Evolutionary conservation across 2,113 vertebrate species (phyloP).

Genomic region (Macquaria ambigua): DNA sequence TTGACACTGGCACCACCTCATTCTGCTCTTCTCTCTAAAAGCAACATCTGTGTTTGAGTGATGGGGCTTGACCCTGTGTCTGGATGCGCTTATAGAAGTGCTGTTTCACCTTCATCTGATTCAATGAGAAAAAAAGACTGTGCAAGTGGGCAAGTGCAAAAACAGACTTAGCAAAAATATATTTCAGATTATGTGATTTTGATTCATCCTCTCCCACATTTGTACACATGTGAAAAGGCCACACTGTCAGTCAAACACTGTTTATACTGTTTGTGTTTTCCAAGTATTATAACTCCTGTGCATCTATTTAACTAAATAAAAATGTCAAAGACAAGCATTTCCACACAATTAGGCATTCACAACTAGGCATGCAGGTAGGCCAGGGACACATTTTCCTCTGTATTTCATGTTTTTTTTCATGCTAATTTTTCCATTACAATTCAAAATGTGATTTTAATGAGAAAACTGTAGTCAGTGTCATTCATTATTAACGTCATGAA

Average conservation of each 20-base stretch:
- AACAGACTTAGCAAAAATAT: not conserved
- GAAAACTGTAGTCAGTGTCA: slow-evolving; percentile 27
- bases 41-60: slow-evolving; percentile 29
- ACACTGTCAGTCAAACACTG: not conserved
- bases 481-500: slow-evolving; percentile 58
- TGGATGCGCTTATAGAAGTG: not conserved
- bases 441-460: slow-evolving; percentile 56
- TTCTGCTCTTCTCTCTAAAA: slow-evolving; percentile 23
- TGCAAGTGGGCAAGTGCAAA: not conserved
- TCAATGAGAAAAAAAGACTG: not conserved
- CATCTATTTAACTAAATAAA: slow-evolving; percentile 16
- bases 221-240: not conserved
- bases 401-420: slow-evolving; percentile 17
- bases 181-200: not conserved
- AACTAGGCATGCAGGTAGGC: not conserved
- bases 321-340: slow-evolving; percentile 6
- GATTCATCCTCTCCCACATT: not conserved
- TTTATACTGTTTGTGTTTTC: not conserved
- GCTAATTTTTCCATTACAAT: slow-evolving; percentile 16
- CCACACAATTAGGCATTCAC: slow-evolving; percentile 36
- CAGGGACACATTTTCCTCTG: not conserved
- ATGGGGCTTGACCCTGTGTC: slow-evolving; percentile 23
- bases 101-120: slow-evolving; percentile 23
- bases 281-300: not conserved
- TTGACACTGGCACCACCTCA: slow-evolving; percentile 18